These are phyloP conservation scores for Triops cancriformis DNA, from an alignment of 1,140 invertebrate species.

Conservation along the genomic window DNA sequence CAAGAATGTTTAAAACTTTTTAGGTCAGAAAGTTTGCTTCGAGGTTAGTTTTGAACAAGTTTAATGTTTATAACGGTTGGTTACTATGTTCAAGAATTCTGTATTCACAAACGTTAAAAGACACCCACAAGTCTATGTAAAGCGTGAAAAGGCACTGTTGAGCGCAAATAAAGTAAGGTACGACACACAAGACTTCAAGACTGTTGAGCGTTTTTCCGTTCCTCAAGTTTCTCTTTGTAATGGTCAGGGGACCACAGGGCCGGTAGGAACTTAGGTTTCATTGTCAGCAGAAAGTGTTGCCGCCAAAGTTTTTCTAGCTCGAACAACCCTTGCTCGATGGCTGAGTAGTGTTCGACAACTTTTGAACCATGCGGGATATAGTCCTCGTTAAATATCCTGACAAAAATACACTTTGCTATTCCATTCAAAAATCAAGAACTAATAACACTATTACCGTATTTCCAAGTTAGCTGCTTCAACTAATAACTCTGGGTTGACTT, in stretches of 20 bases:
- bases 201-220: background rate
- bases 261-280: constrained; percentile 64
- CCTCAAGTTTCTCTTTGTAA: constrained; percentile 36
- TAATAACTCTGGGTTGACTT: constrained; percentile 21
- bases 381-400: constrained; percentile 39
- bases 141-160: no score
- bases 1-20: no score
- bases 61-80: no score
- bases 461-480: background rate
- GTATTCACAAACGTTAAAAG: no score
- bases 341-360: constrained; percentile 55
- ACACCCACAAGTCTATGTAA: no score
- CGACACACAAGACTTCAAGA: background rate
- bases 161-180: no score
- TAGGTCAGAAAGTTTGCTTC: no score
- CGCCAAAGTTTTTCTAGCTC: constrained; percentile 64
- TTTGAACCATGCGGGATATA: constrained; percentile 55
- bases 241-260: constrained; percentile 65
- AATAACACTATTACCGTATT: background rate
- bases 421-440: background rate
- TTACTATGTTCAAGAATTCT: no score
- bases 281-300: constrained; percentile 61
- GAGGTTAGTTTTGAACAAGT: no score
- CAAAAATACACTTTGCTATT: background rate
- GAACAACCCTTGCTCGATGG: constrained; percentile 50